Evolutionary conservation across 2,113 vertebrate genomes (phyloP).

Genomic region (Candoia aspera): DNA sequence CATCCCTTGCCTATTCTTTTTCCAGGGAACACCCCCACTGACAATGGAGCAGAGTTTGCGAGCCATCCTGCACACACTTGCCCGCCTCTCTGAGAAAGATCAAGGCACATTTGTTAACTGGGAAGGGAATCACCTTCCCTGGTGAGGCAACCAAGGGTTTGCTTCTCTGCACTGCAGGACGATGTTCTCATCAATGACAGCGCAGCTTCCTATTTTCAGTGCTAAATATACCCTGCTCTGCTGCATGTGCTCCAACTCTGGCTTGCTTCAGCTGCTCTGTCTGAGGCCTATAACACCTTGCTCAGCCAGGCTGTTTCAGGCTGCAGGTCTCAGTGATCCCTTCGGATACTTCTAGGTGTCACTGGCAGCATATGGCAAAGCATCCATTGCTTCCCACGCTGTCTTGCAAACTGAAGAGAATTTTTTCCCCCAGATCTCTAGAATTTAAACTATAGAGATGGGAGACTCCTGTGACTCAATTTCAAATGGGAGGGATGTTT

Average conservation of each 20-base stretch:
- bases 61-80: not conserved
- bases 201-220: not conserved
- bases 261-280: not conserved
- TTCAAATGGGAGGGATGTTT: too few relatives aligned
- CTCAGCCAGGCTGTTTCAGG: not conserved
- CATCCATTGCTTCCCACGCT: not conserved
- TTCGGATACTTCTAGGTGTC: not conserved
- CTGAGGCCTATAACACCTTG: not conserved
- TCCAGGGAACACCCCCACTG: not conserved
- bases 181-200: not conserved
- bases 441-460: not conserved
- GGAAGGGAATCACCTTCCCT: not conserved
- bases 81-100: not conserved
- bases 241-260: not conserved
- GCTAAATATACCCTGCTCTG: not conserved
- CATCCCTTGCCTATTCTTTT: not conserved
- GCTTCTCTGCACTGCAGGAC: not conserved
- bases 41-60: not conserved
- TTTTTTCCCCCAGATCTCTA: not conserved
- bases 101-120: not conserved
- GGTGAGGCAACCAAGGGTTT: not conserved
- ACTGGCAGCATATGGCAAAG: not conserved
- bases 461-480: too few relatives aligned
- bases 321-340: not conserved
- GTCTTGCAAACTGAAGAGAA: not conserved